Conservation (phyloP, 1,140 invertebrate species). For the Centruroides vittatus region DNA sequence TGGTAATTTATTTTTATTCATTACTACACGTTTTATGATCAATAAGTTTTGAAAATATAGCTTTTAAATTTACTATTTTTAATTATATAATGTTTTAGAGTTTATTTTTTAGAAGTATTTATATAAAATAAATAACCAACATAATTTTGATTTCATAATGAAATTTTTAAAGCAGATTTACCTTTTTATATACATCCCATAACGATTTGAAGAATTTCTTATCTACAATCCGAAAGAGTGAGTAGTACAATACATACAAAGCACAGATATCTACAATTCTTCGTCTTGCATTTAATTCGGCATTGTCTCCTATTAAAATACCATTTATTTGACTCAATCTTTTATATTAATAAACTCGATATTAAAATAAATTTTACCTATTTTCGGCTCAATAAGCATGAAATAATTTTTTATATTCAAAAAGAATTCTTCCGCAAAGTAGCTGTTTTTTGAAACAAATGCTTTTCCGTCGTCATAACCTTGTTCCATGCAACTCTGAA, state of each 20-base stretch:
- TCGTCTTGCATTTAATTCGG: constrained; percentile 34
- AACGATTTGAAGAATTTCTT: constrained; percentile 58
- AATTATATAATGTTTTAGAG: too few species aligned
- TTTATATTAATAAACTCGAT: too few species aligned
- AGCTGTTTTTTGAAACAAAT: constrained; percentile 43
- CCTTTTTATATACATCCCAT: constrained; percentile 58
- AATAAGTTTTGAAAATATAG: too few species aligned
- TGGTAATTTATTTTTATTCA: too few species aligned
- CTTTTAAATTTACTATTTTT: too few species aligned
- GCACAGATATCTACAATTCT: constrained; percentile 55
- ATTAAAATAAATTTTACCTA: constrained; percentile 10
- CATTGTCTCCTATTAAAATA: constrained; percentile 26
- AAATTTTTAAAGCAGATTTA: constrained; percentile 21
- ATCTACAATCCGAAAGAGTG: constrained; percentile 60
- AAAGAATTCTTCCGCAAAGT: constrained; percentile 52
- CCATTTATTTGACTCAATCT: too few species aligned
- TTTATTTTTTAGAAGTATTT: too few species aligned
- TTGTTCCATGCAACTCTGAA: constrained; percentile 42
- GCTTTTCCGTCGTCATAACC: constrained; percentile 44
- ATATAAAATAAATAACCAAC: too few species aligned
- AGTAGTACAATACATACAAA: constrained; percentile 51
- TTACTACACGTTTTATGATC: too few species aligned
- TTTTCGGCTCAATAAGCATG: constrained; percentile 41
- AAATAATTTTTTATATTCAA: constrained; percentile 51
- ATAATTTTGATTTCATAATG: too few species aligned